A percentile compares a stretch with the other conserved stretches of the same genome.
phyloP scores from a whole-genome alignment of 2,797 vertebrate species.

The Threskiornis aethiopicus region DNA sequence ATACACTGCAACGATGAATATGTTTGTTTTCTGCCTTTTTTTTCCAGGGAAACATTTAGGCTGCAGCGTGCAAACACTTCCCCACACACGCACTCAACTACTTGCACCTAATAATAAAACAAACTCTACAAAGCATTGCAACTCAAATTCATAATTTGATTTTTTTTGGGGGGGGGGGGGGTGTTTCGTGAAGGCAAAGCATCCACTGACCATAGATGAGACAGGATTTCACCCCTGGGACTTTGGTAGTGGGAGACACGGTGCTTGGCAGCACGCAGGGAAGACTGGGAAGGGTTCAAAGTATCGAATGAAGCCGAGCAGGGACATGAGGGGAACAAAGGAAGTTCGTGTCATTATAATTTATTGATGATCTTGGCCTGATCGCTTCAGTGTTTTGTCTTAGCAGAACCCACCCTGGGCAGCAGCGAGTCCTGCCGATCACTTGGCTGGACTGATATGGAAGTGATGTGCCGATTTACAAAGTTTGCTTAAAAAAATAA shows the following conservation, averaged over 20 bases:
- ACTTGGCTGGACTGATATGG: neutral
- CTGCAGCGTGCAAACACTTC: neutral
- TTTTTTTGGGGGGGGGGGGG: neutral
- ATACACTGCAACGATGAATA: neutral
- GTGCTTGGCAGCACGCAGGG: neutral
- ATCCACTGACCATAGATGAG: neutral
- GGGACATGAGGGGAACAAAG: constrained; percentile 37
- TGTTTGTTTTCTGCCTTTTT: neutral
- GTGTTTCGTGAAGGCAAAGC: neutral
- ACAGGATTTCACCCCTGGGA: neutral
- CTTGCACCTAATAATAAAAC: neutral
- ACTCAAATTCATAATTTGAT: neutral
- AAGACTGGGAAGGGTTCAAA: constrained; percentile 14
- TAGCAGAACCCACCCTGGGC: neutral
- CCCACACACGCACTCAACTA: neutral
- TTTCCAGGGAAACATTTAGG: neutral
- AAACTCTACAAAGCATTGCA: neutral
- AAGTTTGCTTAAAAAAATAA: neutral
- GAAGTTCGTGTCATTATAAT: constrained; percentile 40
- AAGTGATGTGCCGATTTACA: neutral
- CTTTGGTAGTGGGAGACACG: neutral
- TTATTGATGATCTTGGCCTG: constrained; percentile 48
- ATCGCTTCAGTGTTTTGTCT: neutral
- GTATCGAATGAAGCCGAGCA: constrained; percentile 30
- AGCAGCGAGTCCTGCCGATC: neutral